Evolutionary conservation across 2,113 vertebrate species (phyloP), one percentile per base, ranked within the genome.

Genomic region (Acrocephalus kingi): DNA sequence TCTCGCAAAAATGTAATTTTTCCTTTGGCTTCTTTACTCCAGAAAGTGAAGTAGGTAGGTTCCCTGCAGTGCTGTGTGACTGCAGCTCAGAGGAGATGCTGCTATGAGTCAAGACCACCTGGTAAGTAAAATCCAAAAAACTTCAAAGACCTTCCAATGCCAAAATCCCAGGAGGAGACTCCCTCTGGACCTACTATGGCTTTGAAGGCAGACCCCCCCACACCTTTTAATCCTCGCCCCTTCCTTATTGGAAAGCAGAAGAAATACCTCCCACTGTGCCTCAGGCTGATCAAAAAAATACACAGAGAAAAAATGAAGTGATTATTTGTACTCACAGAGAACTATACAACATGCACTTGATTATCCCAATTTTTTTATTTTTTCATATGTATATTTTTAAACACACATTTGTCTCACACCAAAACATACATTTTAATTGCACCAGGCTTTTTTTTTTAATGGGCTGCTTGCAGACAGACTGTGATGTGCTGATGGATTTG

Each of bases 81-180:
- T 95, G 88, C 84, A 90, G 93, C 97, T 97, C 96, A 86, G 94
- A 74, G 55, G 86, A 97, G 63, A 67, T 2, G 11, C 84, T 95
- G 94, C 92, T 96, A 94, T 90, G 96, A 84, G n/a, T 80, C 86
- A 93, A 96, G 97, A 98, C 97, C 97, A 98, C 98, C 97, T 98
- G 97, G 97, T 96, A 98, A 97, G 98, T 46, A 64, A 97, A 98
- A 98, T 95, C 94, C 93, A 96, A 96, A 98, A 97, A 97, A 97
- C 97, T 98, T 98, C 98, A 98, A 98, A 98, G 97, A 90, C 80
- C 55, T 81, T 97, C 90, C 96, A 77, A 48, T 61, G 93, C 97
- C 94, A 93, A 97, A 97, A 96, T 82, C 94, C 90, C 94, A 95
- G 96, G 95, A 97, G 95, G 84, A 96, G 90, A 84, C 78, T 98